Evolutionary conservation across 2,113 vertebrate species (phyloP), one percentile per base, ranked within the genome.

Genomic region (Marmota flaviventris): DNA sequence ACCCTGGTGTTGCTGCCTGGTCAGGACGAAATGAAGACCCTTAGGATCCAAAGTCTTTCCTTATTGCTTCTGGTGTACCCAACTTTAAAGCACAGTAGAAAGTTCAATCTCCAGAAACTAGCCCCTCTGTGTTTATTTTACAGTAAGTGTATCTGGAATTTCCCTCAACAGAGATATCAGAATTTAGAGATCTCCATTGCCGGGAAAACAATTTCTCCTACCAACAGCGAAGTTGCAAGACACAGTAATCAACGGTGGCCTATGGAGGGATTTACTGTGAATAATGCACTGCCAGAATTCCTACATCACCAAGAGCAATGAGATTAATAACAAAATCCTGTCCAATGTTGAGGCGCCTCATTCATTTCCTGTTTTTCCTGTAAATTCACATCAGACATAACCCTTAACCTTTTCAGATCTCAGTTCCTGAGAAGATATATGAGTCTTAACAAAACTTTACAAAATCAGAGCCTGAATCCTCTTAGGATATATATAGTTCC

Each of bases 81-180:
- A 69, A 70, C 39, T 58, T 12, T 72, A 67, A 88, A 93, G 53
- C 58, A n/a, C 56, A 42, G 6, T 8, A 29, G 37, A 91, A 53
- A 16, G 14, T 9, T 76, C 17, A 93, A 3, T 29, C 8, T 0
- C 22, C 75, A 78, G 53, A 89, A 85, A 75, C 56, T n/a, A 72
- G 91, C 45, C n/a, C 12, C 83, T 69, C 20, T 8, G 45, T 82
- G 83, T 56, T 95, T 82, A 85, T 39, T 85, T 91, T 85, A 91
- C n/a, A 89, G 37, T 83, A 85, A 89, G 22, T 48, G n/a, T 37
- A 75, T 96, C 84, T 91, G 93, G 83, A 97, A 96, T 92, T 93
- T 94, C 89, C 95, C 87, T 94, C 69, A 42, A 82, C 22, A 83
- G 39, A 79, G 29, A 78, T 93, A 85, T 53, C 42, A 78, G 56